Conservation (phyloP, 1,140 invertebrate species). For the Drosophila aff. region DNA sequence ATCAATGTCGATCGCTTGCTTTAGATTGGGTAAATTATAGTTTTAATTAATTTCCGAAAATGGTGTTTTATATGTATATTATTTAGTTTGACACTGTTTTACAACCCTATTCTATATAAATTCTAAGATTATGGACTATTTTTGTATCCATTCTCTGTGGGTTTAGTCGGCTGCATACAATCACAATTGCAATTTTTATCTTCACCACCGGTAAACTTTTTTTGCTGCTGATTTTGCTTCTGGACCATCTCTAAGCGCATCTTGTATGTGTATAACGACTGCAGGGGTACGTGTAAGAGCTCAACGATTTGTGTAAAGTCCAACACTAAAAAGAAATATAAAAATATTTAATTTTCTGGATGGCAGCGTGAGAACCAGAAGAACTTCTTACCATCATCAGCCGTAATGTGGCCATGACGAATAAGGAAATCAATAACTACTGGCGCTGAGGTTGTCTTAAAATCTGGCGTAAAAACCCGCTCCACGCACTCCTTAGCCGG, state of each 20-base stretch:
- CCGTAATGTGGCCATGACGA: constrained; percentile 94
- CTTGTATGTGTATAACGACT: constrained; percentile 88
- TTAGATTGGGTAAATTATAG: constrained; percentile 32
- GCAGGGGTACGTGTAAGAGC: constrained; percentile 93
- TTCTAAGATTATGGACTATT: constrained; percentile 40
- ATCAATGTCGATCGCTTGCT: constrained; percentile 40
- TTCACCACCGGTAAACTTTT: constrained; percentile 32
- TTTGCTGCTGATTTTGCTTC: constrained; percentile 53
- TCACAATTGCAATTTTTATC: constrained; percentile 58
- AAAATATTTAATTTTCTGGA: neutral
- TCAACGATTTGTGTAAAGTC: constrained; percentile 94
- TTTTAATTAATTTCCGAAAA: constrained; percentile 47
- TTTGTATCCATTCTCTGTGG: constrained; percentile 75
- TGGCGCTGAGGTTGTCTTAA: constrained; percentile 96
- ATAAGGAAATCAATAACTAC: constrained; percentile 96
- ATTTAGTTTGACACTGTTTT: constrained; percentile 38
- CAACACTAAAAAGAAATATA: constrained; percentile 87
- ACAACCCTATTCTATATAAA: no score
- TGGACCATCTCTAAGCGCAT: constrained; percentile 61
- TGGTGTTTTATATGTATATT: constrained; percentile 58
- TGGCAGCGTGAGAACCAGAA: neutral
- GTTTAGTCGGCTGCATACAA: constrained; percentile 35
- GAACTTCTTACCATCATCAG: constrained; percentile 90
- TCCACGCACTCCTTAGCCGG: constrained; percentile 92
- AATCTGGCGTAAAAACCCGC: constrained; percentile 92